Evolutionary conservation across 1,140 invertebrate species (phyloP), one percentile per base, ranked within the genome.

Genomic region (Meteorus sp.): DNA sequence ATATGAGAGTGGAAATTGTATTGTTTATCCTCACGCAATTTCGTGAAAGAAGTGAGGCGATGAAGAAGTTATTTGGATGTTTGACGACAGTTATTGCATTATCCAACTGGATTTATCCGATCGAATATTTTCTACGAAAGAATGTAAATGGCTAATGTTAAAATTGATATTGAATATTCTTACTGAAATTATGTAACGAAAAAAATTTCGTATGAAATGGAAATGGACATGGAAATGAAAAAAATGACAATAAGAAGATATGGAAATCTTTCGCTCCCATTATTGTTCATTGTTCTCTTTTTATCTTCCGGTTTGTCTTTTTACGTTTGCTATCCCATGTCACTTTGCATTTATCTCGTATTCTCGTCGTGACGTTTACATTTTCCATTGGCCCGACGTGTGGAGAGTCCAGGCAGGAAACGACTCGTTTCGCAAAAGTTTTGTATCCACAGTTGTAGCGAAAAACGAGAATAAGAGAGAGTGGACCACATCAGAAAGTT

Each of bases 351-450:
- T 51, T 37, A 51, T 27, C 37, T 53, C 15, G 51, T 41, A 53
- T 53, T 53, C 19, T 25, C 23, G 4, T 22, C 15, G 33, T 23
- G 17, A 31, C 20, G 20, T 23, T 2, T 6, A 41, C 37, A 8
- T 53, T 53, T 27, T 37, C 8, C 20, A 51, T 35, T 35, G 48
- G 48, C 8, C 9, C 31, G 27, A 35, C 19, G 29, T 37, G 8
- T 47, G 29, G 17, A 51, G 29, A 37, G 5, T 3, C n/a, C 15
- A 17, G 7, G 22, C 48, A 29, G 48, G 31, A 51, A 51, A 11
- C 29, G 29, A 51, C 17, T 51, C 29, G 31, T 51, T 51, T 37
- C 29, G 48, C 15, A 37, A 51, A 51, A 51, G 29, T 51, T 51
- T 51, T 37, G 1, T 19, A 19, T 37, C 27, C 13, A 31, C 48